A percentile compares a stretch with the other conserved stretches of the same genome.
These are phyloP conservation scores for Diplodus sargus DNA, from an alignment of 2,797 vertebrate species.

Conservation along the genomic window DNA sequence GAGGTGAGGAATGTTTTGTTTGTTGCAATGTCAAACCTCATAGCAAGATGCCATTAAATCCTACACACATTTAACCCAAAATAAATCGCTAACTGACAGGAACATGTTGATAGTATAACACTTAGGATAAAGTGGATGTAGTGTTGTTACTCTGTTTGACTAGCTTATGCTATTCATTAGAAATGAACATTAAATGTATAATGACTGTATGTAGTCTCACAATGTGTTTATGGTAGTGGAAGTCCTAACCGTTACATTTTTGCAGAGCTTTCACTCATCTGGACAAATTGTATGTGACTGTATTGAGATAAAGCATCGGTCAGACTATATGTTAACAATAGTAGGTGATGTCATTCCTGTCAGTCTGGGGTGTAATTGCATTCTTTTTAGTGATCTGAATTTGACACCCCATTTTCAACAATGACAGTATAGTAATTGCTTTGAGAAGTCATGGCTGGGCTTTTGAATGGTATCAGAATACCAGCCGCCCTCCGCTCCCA, in stretches of 20 bases:
- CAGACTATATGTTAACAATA: conserved; percentile 71
- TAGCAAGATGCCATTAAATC: no score
- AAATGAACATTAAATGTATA: not conserved
- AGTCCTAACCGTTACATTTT: conserved; percentile 8
- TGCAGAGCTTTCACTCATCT: conserved; percentile 22
- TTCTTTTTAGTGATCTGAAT: conserved; percentile 79
- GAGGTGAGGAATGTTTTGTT: no score
- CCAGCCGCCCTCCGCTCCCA: conserved; percentile 44
- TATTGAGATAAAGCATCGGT: conserved; percentile 43
- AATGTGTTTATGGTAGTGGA: not conserved
- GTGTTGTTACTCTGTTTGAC: not conserved
- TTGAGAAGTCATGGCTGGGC: conserved; percentile 76
- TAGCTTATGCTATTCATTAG: not conserved
- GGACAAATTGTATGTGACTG: conserved; percentile 26
- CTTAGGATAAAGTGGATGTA: no score
- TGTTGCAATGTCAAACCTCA: no score
- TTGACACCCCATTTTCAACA: conserved; percentile 82
- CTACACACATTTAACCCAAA: not conserved
- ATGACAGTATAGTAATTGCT: conserved; percentile 82
- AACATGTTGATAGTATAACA: no score
- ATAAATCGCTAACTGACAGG: not conserved
- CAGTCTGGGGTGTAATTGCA: conserved; percentile 75
- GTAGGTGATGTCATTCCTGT: conserved; percentile 73
- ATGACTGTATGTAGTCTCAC: conserved; percentile 5
- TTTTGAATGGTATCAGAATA: conserved; percentile 78